Base-by-base conservation (phyloP, 2,113 vertebrate genomes). In the Myotis brandtii region DNA sequence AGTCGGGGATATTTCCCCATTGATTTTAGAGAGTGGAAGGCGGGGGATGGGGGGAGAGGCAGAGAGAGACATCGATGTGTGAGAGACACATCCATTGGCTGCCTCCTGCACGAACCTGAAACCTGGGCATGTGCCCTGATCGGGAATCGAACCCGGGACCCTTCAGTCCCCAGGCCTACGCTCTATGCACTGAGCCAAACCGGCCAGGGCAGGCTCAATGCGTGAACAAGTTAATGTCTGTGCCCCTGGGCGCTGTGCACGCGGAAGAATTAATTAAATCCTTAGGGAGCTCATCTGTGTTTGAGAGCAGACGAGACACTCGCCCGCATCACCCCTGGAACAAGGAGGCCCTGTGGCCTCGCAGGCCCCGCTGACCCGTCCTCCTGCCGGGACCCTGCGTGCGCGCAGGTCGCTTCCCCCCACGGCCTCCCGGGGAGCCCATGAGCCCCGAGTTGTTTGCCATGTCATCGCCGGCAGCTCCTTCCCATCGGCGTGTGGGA, bases 221-320 rank as follows among this genome's bases (percentile, higher is more conserved):
- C 92, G 95, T 93, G 97, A 98, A 98, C 94, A 5, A 97, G 96
- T 96, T 96, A 97, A 92, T 86, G 73, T 79, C 92, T 96, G 94
- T 96, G 94, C 96, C 97, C 97, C 95, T 16, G 96, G 91, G 83
- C 94, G 89, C 97, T 83, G 89, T 72, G 89, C 94, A 82, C 97
- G 86, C 97, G 98, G 94, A 97, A 98, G 98, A 97, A 6, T 75
- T 97, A 97, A 98, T 97, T 73, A 88, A 97, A 72, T 96, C 89
- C 97, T 98, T 97, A 97, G 98, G 94, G 92, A 97, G 97, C 96
- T 98, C 96, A 82, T 86, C 98, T 98, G 94, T 95, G 87, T 91
- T 96, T 96, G 94, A 96, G 97, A 97, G 95, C 97, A 64, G 84
- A 94, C 94, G 97, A 95, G 95, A 96, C 37, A 96, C 97, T 95